Evolutionary conservation across 2,888 invertebrate species (phyloP).

Genomic region (Xanthorhoe spadicearia): DNA sequence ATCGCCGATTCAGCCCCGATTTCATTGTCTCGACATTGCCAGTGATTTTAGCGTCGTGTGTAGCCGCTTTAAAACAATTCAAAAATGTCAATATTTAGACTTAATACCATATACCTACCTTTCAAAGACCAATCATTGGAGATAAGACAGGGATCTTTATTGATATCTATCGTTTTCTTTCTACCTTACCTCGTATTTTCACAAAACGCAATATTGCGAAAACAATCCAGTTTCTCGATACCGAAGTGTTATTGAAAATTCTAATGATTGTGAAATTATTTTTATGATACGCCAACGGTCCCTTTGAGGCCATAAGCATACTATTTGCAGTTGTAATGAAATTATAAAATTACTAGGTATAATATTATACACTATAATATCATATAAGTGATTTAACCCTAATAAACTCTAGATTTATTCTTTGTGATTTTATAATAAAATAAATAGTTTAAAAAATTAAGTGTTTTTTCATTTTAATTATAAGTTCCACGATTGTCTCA

Average conservation of each 20-base stretch:
- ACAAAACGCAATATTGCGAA: constrained; percentile 52
- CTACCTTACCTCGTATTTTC: constrained; percentile 61
- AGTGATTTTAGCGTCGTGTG: too few relatives aligned
- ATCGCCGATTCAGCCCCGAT: too few relatives aligned
- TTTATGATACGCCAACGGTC: constrained; percentile 61
- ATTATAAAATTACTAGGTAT: constrained; percentile 63
- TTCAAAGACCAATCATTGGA: constrained; percentile 82
- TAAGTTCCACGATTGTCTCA: constrained; percentile 13
- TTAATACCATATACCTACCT: constrained; percentile 78
- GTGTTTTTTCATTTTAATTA: constrained; percentile 51
- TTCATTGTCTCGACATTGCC: too few relatives aligned
- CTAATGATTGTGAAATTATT: constrained; percentile 69
- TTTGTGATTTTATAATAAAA: constrained; percentile 90
- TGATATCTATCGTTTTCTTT: constrained; percentile 67
- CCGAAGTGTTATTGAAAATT: constrained; percentile 51
- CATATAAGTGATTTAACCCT: constrained; percentile 76
- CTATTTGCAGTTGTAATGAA: constrained; percentile 69
- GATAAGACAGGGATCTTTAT: constrained; percentile 80
- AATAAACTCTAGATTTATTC: constrained; percentile 88
- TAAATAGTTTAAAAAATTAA: constrained; percentile 74
- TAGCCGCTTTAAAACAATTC: too few relatives aligned
- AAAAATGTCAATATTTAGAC: constrained; percentile 68
- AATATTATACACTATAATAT: constrained; percentile 67
- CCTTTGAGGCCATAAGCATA: constrained; percentile 56
- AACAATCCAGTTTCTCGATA: constrained; percentile 63